Evolutionary conservation across 2,888 invertebrate genomes (phyloP).

Genomic region (Lobophora halterata): DNA sequence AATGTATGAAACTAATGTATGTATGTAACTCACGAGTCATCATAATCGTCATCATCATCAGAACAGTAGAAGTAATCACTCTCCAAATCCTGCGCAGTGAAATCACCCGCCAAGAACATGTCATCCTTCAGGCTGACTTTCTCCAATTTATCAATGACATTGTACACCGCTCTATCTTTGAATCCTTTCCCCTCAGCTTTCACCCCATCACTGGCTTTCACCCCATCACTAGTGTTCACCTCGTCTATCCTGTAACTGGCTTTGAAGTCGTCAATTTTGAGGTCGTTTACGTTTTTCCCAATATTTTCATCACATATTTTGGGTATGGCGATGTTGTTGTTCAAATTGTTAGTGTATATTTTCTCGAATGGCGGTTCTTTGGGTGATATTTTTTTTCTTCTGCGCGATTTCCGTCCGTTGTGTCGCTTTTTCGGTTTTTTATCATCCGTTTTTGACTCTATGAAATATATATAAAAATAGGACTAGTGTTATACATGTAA

Average conservation of each 20-base stretch:
- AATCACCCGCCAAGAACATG: constrained; percentile 61
- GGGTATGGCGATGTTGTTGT: constrained; percentile 32
- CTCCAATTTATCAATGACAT: constrained; percentile 65
- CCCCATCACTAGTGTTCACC: constrained; percentile 16
- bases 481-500: no score
- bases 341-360: constrained; percentile 30
- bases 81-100: constrained; percentile 56
- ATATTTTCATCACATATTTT: constrained; percentile 50
- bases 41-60: constrained; percentile 60
- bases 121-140: constrained; percentile 65
- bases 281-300: constrained; percentile 66
- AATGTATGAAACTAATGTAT: no score
- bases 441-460: constrained; percentile 50
- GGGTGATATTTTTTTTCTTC: constrained; percentile 64
- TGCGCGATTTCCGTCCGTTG: constrained; percentile 56
- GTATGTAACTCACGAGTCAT: constrained; percentile 60
- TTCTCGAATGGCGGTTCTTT: constrained; percentile 44
- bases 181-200: no score
- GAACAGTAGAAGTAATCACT: constrained; percentile 61
- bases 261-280: constrained; percentile 40
- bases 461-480: background rate
- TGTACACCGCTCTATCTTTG: constrained; percentile 47
- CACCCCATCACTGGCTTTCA: constrained; percentile 12
- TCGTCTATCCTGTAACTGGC: constrained; percentile 35
- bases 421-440: constrained; percentile 59